Evolutionary conservation across 1,140 invertebrate species (phyloP).

Genomic region (Drosophila ohnishii): DNA sequence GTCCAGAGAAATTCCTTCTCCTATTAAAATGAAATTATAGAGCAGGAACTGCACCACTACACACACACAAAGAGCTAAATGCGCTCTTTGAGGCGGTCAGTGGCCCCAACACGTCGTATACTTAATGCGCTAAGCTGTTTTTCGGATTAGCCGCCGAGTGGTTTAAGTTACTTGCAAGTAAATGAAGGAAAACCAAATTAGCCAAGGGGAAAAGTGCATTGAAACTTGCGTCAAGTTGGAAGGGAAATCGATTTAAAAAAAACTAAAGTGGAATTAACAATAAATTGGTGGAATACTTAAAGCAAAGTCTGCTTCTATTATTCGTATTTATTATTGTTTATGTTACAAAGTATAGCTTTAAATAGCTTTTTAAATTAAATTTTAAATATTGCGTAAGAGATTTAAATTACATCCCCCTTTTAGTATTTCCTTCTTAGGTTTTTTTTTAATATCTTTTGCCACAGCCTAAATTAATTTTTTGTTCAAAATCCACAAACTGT

Average conservation of each 20-base stretch:
- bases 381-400: background rate
- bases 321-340: background rate
- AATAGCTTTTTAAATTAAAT: background rate
- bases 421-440: background rate
- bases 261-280: background rate
- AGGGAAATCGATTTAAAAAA: background rate
- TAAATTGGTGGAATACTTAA: background rate
- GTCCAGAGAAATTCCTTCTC: slow-evolving; percentile 39
- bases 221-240: background rate
- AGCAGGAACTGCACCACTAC: slow-evolving; percentile 29
- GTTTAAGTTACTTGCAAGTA: slow-evolving; percentile 41
- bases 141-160: slow-evolving; percentile 53
- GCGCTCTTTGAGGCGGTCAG: slow-evolving; percentile 29
- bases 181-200: background rate
- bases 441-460: slow-evolving; percentile 25
- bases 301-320: background rate
- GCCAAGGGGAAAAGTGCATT: slow-evolving; percentile 1
- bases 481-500: slow-evolving; percentile 71
- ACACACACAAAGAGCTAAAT: slow-evolving; percentile 20
- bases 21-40: slow-evolving; percentile 57
- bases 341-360: too few species aligned
- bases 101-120: slow-evolving; percentile 65
- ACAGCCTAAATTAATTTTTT: slow-evolving; percentile 65
- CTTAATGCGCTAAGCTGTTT: slow-evolving; percentile 69
- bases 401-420: background rate